Base-by-base conservation (phyloP, 2,113 vertebrate species). In the Meles meles region DNA sequence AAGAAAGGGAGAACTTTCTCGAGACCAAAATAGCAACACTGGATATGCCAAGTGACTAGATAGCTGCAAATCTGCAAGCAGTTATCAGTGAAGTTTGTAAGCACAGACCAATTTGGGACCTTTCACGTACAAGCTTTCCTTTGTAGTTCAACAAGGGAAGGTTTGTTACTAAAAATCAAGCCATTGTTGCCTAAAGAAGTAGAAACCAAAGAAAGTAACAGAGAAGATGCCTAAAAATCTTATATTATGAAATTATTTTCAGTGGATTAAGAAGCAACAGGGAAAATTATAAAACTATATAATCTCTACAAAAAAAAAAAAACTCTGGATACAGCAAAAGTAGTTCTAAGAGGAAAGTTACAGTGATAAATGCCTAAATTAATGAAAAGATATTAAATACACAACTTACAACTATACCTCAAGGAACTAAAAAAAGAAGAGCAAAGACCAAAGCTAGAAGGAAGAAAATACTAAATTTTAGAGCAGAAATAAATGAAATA, bases 111-210 rank as follows among this genome's bases (percentile, higher is more conserved):
- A 55, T 55, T 55, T 55, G 52, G 99, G 99, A 65, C 98, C 99
- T 0, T 98, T 99, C 93, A 99, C 99, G 96, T 98, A 82, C 98
- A 97, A 29, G 97, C 99, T 65, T 98, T 99, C 65, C 90, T 99
- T 39, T 90, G 98, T 55, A 99, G 99, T 98, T 98, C 98, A 2
- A 99, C 99, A 80, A 99, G 99, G 31, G 99, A 99, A 96, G 99
- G 98, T 3, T 94, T 99, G 90, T 98, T 98, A 27, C 97, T 99
- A 92, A 98, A 98, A 23, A 98, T 98, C 0, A 94, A 99, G 42
- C 97, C 98, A 0, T 90, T 99, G 88, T 93, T 99, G 0, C 99
- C 99, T 6, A 94, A 98, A 93, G 95, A 98, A 88, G 96, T 18
- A 37, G 65, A 95, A 96, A 93, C 95, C n/a, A 69, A 94, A 79